Conservation (phyloP, 2,797 vertebrate species). For the Macropodus opercularis region DNA sequence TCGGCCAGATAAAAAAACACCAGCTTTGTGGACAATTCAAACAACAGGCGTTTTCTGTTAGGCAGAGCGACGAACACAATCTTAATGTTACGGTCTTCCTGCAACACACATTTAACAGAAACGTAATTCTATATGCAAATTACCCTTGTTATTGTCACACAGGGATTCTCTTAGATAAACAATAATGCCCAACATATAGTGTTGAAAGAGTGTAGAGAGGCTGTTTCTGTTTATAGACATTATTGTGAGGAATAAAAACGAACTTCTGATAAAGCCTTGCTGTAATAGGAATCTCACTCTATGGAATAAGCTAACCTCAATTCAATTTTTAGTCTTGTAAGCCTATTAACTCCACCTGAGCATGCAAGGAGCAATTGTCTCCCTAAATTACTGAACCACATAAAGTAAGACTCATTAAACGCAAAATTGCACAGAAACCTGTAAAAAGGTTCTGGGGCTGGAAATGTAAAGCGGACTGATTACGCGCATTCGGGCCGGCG, state of each 20-base stretch:
- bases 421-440: conserved; percentile 68
- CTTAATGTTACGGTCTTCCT: conserved; percentile 4
- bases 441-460: conserved; percentile 46
- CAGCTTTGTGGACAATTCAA: conserved; percentile 80
- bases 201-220: conserved; percentile 21
- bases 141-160: neutral
- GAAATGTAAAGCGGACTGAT: conserved; percentile 44
- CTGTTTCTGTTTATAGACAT: conserved; percentile 8
- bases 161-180: neutral
- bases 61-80: conserved; percentile 8
- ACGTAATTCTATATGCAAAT: neutral
- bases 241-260: conserved; percentile 26
- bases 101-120: conserved; percentile 11
- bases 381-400: conserved; percentile 67
- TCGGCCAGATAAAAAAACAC: conserved; percentile 78
- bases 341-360: conserved; percentile 70
- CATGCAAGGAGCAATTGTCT: conserved; percentile 71
- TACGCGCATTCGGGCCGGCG: conserved; percentile 19
- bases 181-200: no score
- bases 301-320: conserved; percentile 49
- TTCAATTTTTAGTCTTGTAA: conserved; percentile 58
- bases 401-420: conserved; percentile 73
- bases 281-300: conserved; percentile 58
- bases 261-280: conserved; percentile 42
- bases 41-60: conserved; percentile 67